phyloP scores from a whole-genome alignment of 2,888 invertebrate species.

The Ichneumoninae sp. region DNA sequence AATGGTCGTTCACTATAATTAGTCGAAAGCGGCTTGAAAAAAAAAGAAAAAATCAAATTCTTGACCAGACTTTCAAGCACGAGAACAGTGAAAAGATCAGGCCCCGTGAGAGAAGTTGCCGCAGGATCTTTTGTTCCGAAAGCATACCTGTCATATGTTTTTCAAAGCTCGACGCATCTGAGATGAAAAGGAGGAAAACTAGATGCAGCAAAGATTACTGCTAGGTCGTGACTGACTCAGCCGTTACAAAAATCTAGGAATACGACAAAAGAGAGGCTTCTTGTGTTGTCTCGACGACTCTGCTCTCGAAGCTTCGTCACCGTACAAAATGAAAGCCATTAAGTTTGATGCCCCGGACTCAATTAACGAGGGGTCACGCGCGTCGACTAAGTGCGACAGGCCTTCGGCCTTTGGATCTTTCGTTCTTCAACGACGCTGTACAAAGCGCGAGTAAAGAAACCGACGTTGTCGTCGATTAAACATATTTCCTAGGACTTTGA shows the following conservation, averaged over 20 bases:
- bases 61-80: neutral
- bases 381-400: slow-evolving; percentile 59
- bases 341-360: slow-evolving; percentile 40
- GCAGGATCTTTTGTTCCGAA: slow-evolving; percentile 43
- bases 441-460: slow-evolving; percentile 23
- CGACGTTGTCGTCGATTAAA: slow-evolving; percentile 49
- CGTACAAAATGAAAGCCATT: slow-evolving; percentile 71
- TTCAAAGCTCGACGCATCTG: neutral
- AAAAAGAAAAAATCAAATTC: slow-evolving; percentile 23
- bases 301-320: slow-evolving; percentile 64
- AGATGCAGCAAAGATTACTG: neutral
- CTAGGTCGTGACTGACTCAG: slow-evolving; percentile 5
- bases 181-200: slow-evolving; percentile 31
- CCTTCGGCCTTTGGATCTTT: slow-evolving; percentile 52
- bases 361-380: slow-evolving; percentile 58
- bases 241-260: slow-evolving; percentile 9
- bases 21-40: slow-evolving; percentile 43
- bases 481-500: slow-evolving; percentile 43
- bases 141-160: slow-evolving; percentile 41
- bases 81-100: slow-evolving; percentile 25
- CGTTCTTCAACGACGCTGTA: neutral
- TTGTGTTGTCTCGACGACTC: slow-evolving; percentile 44
- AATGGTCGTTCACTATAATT: slow-evolving; percentile 58
- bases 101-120: slow-evolving; percentile 4
- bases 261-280: slow-evolving; percentile 27